A percentile compares a stretch with the other conserved stretches of the same genome.
These are phyloP conservation scores for Ariopsis seemanni DNA, from an alignment of 2,113 vertebrate species.

Conservation along the genomic window DNA sequence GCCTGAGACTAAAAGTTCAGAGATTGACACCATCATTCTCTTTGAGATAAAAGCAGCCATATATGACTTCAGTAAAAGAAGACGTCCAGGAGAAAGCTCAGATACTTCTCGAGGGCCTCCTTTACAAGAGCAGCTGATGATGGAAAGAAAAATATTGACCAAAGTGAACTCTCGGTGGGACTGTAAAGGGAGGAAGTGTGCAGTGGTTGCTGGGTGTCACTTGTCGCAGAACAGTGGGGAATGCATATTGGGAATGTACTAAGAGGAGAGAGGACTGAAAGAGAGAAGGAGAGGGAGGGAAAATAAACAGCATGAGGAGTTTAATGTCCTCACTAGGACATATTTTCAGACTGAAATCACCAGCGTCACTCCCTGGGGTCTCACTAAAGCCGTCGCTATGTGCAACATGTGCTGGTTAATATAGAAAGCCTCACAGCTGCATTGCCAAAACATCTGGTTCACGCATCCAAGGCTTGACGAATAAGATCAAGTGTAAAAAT, in stretches of 20 bases:
- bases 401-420: conserved; percentile 6
- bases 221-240: conserved; percentile 57
- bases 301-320: conserved; percentile 11
- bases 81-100: neutral
- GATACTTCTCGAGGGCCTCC: neutral
- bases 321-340: conserved; percentile 30
- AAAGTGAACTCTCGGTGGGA: neutral
- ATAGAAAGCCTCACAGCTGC: conserved; percentile 6
- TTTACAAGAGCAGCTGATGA: neutral
- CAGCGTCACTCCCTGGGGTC: neutral
- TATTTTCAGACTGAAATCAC: conserved; percentile 45
- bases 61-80: neutral
- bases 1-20: conserved; percentile 6
- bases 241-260: conserved; percentile 34
- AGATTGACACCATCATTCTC: neutral
- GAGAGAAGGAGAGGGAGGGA: neutral
- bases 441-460: conserved; percentile 24
- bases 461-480: neutral
- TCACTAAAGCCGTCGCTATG: conserved; percentile 32
- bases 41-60: neutral
- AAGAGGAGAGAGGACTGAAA: too few relatives aligned
- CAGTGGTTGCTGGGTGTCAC: conserved; percentile 48
- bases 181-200: conserved; percentile 3
- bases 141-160: conserved; percentile 34
- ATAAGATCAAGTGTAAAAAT: neutral